Evolutionary conservation across 2,888 invertebrate genomes (phyloP), one percentile per base, ranked within the genome.

Genomic region (Coelopa pilipes): DNA sequence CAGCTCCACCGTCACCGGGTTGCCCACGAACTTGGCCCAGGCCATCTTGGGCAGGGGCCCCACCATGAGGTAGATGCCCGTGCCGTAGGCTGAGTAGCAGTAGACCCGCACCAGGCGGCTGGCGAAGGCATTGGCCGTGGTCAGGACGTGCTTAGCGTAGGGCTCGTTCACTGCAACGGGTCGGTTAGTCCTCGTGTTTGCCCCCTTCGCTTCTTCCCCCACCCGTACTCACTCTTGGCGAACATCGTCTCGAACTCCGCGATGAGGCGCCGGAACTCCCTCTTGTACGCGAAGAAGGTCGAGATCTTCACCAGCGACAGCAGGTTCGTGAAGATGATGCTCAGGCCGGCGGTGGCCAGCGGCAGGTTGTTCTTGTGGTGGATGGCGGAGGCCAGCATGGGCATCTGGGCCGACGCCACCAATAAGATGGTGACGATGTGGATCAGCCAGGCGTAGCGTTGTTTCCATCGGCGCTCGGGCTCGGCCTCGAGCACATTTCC

Each of bases 41-140:
- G 81, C 62, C 4, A 81, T 80, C 69, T 81, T 83, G 2, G 83
- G n/a, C 53, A 86, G 75, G 0, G 86, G 86, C 24, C 75, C 77
- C 53, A 82, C 67, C 82, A 85, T 83, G 53, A 86, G 86, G 53
- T 86, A 86, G 5, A 81, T n/a, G 0, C 81, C 84, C 0, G 86
- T 86, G 7, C 79, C 79, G 46, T 74, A 74, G n/a, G 81, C 80
- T 21, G 85, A 84, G 4, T 80, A 68, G 49, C 78, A 81, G 71
- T 86, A 86, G 0, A 81, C 73, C 57, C 78, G 78, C 3, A 82
- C 82, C 53, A 84, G 78, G 0, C 75, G 62, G 7, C 78, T 76
- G 13, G 83, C 82, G 50, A 76, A 63, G 10, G 74, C 79, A 65
- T 86, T 86, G 21, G 81, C 81, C 7, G 47, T 47, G 7, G 67